phyloP scores from a whole-genome alignment of 1,140 invertebrate genomes.

The Drosophila seguyi region DNA sequence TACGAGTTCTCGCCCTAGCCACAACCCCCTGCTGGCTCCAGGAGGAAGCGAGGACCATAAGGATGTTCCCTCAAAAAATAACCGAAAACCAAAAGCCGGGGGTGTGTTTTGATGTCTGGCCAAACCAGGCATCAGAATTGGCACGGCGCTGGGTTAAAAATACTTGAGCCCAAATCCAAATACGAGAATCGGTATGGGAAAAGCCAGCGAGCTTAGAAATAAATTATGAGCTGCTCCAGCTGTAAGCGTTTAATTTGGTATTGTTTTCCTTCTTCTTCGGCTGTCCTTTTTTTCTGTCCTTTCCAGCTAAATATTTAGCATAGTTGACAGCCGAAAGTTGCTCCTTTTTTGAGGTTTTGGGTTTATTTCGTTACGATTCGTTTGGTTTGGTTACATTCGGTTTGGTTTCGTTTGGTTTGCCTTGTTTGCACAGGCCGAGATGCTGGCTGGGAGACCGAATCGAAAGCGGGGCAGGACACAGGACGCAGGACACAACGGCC shows the following conservation, averaged over 20 bases:
- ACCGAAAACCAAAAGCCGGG: constrained; percentile 47
- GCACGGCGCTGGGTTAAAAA: constrained; percentile 51
- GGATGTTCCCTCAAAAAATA: constrained; percentile 21
- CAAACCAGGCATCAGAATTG: constrained; percentile 30
- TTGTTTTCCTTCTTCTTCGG: constrained; percentile 47
- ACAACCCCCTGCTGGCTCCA: constrained; percentile 27
- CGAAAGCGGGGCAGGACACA: constrained; percentile 60
- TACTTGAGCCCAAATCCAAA: constrained; percentile 33
- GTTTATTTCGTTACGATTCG: constrained; percentile 81
- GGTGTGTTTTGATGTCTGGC: constrained; percentile 81
- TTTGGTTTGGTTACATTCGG: constrained; percentile 68
- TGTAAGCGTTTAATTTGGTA: constrained; percentile 76
- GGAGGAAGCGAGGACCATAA: not conserved
- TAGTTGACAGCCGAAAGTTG: constrained; percentile 75
- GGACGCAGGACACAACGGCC: constrained; percentile 37
- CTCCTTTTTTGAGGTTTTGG: constrained; percentile 75
- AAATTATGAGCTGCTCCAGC: constrained; percentile 58
- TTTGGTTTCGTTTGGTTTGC: constrained; percentile 32
- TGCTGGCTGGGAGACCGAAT: constrained; percentile 56
- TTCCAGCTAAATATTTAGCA: constrained; percentile 66
- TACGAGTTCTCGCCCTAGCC: not conserved
- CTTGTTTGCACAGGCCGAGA: constrained; percentile 72
- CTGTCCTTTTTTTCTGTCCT: constrained; percentile 11
- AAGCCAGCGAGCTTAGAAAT: constrained; percentile 38
- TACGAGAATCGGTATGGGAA: constrained; percentile 5